Base-by-base conservation (phyloP, 2,113 vertebrate species). In the Albula goreensis region DNA sequence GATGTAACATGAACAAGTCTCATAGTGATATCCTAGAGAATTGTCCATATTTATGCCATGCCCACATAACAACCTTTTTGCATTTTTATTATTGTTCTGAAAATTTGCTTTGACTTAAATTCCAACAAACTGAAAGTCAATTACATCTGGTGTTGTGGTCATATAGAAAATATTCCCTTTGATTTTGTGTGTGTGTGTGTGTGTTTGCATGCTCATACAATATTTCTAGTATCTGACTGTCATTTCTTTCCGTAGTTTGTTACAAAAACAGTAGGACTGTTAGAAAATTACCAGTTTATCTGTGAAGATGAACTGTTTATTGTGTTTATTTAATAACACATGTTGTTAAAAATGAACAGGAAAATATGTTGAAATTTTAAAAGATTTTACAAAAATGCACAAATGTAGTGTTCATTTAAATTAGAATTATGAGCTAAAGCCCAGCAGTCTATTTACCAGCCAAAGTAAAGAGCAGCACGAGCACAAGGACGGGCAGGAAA, bases 381-480 rank as follows among this genome's bases (percentile, higher is more conserved):
- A 17, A 83, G 49, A 83, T 48, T 1, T 31, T 7, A 57, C 31
- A 83, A 70, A 77, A 66, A n/a, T 5, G 41, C n/a, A 4, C 31
- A 19, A 13, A n/a, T 78, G 77, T n/a, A 41, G 2, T 78, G 48
- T n/a, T 78, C 2, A 13, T 78, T 78, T 12, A 1, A 78, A 31
- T 2, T 12, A 5, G 31, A 1, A 78, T 4, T 8, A 3, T 15
- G 63, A 70, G 41, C 66, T 25, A 81, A 85, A 56, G 60, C 25
- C 52, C 80, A 22, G 15, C 31, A 9, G 80, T 56, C 79, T 57
- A 87, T 81, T 74, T 87, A 53, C 60, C 85, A 13, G 82, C 78
- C 1, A 89, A 83, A 63, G 86, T 90, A 80, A 91, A 90, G 31
- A 91, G 82, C 48, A 91, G 85, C 12, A 89, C 82, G 0, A 92